Evolutionary conservation across 2,888 invertebrate genomes (phyloP).

Genomic region (Diaperis boleti): DNA sequence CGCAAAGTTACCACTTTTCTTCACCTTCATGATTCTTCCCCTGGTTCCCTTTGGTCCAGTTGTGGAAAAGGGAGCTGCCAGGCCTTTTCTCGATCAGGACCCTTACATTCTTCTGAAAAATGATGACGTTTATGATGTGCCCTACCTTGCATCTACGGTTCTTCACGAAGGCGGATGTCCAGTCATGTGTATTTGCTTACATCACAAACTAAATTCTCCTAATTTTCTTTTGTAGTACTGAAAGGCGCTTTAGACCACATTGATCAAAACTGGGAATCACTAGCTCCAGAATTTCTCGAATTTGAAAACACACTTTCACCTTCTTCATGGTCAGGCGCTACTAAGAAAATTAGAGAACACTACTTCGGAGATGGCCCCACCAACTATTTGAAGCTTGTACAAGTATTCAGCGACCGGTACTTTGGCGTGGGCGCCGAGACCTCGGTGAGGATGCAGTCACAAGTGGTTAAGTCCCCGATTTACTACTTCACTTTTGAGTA

Average conservation of each 20-base stretch:
- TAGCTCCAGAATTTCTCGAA: constrained; percentile 45
- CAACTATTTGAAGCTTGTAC: background rate
- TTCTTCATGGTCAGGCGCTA: constrained; percentile 18
- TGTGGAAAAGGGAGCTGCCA: constrained; percentile 8
- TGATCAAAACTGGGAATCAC: constrained; percentile 39
- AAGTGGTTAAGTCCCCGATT: constrained; percentile 69
- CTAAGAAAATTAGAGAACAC: constrained; percentile 43
- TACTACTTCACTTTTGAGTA: constrained; percentile 70
- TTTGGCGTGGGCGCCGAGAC: constrained; percentile 71
- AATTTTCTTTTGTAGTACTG: constrained; percentile 8
- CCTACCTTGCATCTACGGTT: constrained; percentile 60
- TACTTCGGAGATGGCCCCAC: constrained; percentile 43
- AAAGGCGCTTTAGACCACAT: constrained; percentile 33
- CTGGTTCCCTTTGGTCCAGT: constrained; percentile 20
- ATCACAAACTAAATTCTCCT: background rate
- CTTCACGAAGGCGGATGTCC: constrained; percentile 43
- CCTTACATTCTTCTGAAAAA: constrained; percentile 51
- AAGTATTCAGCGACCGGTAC: constrained; percentile 69
- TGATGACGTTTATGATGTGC: constrained; percentile 55
- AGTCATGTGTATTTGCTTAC: constrained; percentile 25
- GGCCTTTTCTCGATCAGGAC: constrained; percentile 55
- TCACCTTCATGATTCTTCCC: too few species aligned
- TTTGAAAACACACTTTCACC: constrained; percentile 43
- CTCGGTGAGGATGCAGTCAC: constrained; percentile 70
- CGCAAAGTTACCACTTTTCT: constrained; percentile 26